phyloP scores from a whole-genome alignment of 2,888 invertebrate species.

The Mylabris sibirica region DNA sequence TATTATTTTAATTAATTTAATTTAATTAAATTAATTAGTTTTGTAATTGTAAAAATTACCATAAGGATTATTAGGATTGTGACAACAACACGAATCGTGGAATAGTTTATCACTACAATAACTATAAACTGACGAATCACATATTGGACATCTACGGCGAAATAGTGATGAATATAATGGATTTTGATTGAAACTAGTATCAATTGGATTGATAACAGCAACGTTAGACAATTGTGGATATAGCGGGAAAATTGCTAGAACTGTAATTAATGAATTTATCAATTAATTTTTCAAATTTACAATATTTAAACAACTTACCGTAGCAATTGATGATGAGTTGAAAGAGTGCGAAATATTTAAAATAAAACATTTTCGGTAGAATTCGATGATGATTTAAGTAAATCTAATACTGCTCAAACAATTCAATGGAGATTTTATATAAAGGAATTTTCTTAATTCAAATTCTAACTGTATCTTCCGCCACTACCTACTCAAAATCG shows the following conservation, averaged over 20 bases:
- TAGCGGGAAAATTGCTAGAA: conserved; percentile 1
- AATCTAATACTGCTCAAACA: not conserved
- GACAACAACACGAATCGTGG: conserved; percentile 81
- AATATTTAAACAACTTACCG: conserved; percentile 1
- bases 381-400: not conserved
- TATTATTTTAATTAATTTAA: no score
- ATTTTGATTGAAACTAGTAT: conserved; percentile 8
- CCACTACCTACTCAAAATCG: not conserved
- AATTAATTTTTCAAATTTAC: not conserved
- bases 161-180: conserved; percentile 25
- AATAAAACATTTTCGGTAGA: not conserved
- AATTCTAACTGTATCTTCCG: conserved; percentile 6
- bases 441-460: not conserved
- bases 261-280: not conserved
- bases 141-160: conserved; percentile 69
- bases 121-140: conserved; percentile 79
- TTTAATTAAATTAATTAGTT: not conserved
- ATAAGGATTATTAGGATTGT: conserved; percentile 61
- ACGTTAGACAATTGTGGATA: conserved; percentile 29
- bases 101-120: conserved; percentile 78
- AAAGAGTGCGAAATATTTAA: not conserved
- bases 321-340: not conserved
- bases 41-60: conserved; percentile 52
- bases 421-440: not conserved
- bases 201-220: conserved; percentile 15